Evolutionary conservation across 1,140 invertebrate species (phyloP), one percentile per base, ranked within the genome.

Genomic region (Drosophila orosa): DNA sequence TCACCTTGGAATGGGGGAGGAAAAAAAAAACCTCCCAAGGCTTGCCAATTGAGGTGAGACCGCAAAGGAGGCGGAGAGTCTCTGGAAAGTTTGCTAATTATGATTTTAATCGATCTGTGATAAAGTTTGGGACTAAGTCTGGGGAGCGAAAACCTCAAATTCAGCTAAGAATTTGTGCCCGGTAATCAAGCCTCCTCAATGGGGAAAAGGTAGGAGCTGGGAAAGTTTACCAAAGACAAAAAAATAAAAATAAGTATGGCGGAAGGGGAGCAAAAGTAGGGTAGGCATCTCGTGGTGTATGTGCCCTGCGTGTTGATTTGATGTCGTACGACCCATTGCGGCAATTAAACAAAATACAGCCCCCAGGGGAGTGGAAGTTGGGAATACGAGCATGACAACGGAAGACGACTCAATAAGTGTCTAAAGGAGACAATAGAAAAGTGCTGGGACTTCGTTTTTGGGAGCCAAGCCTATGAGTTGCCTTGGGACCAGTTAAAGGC

Each of bases 61-160:
- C 67, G 27, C 58, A 63, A 48, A 19, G 22, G 9, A 33, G 39
- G 5, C 5, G 7, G 35, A 22, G 9, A 44, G 35, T 42, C 62
- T 63, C 66, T 82, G 66, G 59, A 86, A 86, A 86, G 78, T 86
- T 86, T 61, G 62, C 78, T 86, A 86, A 86, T 86, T 86, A 86
- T 81, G 82, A 62, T 78, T 80, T 85, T 85, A 80, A 78, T 85
- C 77, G 80, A 84, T 84, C 72, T 78, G 80, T 48, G 56, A 45
- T 42, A 47, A 35, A 39, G 17, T 22, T 17, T n/a, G 3, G 12
- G 52, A 57, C 29, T 42, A 44, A 47, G n/a, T 42, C 19, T 25
- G 15, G 12, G 52, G 3, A 42, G n/a, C 27, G 9, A 27, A 45
- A 63, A 35, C 58, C 58, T 29, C 58, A 63, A 54, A 54, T 17